Percentiles rank a stretch among this genome's conserved stretches.
Conservation (phyloP, 2,797 vertebrate genomes). For the Neostethus bicornis region DNA sequence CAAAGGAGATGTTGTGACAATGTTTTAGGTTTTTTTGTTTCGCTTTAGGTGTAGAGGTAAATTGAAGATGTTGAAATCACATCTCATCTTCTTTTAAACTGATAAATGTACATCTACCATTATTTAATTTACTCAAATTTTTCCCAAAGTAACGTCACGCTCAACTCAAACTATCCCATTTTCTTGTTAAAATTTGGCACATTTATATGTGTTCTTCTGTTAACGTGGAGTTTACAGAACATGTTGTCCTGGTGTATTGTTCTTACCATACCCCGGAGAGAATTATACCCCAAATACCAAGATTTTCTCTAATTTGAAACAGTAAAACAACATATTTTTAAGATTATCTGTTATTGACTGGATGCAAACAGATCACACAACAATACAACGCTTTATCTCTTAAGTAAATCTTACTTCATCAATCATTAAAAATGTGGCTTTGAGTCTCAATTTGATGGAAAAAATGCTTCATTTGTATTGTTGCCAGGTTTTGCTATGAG, state of each 20-base stretch:
- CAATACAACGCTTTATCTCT: not conserved
- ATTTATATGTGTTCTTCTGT: not conserved
- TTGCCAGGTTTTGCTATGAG: not conserved
- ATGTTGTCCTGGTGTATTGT: not conserved
- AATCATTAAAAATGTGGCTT: slow-evolving; percentile 12
- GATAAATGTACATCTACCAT: not conserved
- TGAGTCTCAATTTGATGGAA: slow-evolving; percentile 13
- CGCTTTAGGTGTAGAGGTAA: not conserved
- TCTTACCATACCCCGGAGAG: too few relatives aligned
- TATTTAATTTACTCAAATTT: too few relatives aligned
- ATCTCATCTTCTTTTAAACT: not conserved
- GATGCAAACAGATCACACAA: not conserved
- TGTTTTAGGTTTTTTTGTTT: too few relatives aligned
- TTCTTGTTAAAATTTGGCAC: not conserved
- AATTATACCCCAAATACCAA: not conserved
- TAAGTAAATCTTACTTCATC: slow-evolving; percentile 10
- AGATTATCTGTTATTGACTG: not conserved
- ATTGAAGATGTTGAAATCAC: not conserved
- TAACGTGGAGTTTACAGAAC: not conserved
- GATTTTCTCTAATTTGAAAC: not conserved
- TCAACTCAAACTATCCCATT: not conserved
- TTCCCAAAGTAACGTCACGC: not conserved
- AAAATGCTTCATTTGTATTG: not conserved
- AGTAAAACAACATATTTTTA: not conserved
- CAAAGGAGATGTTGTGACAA: not conserved